Evolutionary conservation across 2,797 vertebrate species (phyloP).

Genomic region (Philypnodon macrostomus): DNA sequence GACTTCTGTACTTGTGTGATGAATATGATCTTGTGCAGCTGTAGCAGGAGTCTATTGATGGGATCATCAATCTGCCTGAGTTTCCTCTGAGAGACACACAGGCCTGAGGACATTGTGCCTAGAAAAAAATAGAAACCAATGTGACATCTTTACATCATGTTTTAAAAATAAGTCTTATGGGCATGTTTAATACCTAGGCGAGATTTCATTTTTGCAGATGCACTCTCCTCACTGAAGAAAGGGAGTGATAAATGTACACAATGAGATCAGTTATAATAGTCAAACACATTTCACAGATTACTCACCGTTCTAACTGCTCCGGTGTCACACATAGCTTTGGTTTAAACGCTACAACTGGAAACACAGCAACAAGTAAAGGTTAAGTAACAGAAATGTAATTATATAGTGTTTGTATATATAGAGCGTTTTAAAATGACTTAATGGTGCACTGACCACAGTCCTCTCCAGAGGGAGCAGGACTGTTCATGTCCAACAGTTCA

Average conservation of each 20-base stretch:
- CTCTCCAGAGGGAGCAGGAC: conserved; percentile 57
- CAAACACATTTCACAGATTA: no score
- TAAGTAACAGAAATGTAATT: background rate
- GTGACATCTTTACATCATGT: background rate
- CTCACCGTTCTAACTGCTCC: conserved; percentile 61
- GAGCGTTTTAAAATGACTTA: no score
- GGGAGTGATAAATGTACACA: background rate
- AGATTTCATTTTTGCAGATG: conserved; percentile 68
- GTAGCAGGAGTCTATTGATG: conserved; percentile 84
- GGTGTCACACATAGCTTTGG: conserved; percentile 62
- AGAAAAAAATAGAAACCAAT: background rate
- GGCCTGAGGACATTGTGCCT: conserved; percentile 76
- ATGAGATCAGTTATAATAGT: no score
- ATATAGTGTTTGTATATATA: no score
- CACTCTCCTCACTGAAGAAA: conserved; percentile 48
- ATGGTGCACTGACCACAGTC: conserved; percentile 41
- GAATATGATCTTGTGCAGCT: conserved; percentile 91
- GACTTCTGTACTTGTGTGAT: conserved; percentile 84
- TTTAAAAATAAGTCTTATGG: background rate
- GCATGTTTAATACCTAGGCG: conserved; percentile 72
- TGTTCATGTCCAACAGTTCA: conserved; percentile 47
- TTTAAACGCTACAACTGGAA: conserved; percentile 65
- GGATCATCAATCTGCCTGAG: conserved; percentile 88
- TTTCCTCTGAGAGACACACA: conserved; percentile 87
- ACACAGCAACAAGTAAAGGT: background rate